Percentiles rank a stretch among this genome's conserved stretches.
Conservation (phyloP, 2,797 vertebrate species). For the Mormyrus proboscirostris region DNA sequence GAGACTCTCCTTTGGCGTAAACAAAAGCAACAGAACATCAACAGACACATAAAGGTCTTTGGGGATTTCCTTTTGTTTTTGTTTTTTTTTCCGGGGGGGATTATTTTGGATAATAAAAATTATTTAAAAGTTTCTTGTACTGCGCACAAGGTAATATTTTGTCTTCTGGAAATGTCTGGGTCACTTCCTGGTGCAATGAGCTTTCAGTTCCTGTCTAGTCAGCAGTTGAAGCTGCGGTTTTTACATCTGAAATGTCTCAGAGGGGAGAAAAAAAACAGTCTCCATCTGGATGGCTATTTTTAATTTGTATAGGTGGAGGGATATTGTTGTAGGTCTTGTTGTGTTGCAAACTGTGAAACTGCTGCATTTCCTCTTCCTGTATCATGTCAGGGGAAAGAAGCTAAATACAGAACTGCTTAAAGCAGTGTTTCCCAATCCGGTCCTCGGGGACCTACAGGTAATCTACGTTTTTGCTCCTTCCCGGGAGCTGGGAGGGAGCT, state of each 20-base stretch:
- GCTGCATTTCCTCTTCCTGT: neutral
- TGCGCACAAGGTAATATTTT: neutral
- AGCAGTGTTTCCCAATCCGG: neutral
- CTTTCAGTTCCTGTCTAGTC: neutral
- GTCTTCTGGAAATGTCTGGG: neutral
- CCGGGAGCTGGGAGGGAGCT: neutral
- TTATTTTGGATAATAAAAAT: conserved; percentile 3
- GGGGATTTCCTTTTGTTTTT: neutral
- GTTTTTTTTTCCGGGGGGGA: neutral
- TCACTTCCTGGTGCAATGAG: neutral
- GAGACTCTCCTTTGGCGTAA: neutral
- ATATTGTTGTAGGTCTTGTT: neutral
- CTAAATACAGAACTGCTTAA: neutral
- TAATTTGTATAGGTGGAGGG: neutral
- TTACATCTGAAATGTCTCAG: neutral
- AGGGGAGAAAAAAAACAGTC: neutral
- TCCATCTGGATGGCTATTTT: neutral
- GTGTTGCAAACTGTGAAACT: neutral
- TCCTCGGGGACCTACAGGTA: neutral
- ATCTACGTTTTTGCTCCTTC: neutral
- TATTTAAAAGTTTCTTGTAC: neutral
- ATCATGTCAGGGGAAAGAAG: neutral
- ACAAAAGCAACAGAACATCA: neutral
- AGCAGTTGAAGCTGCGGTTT: neutral
- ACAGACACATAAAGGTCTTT: neutral